A percentile compares a stretch with the other conserved stretches of the same genome.
Conservation (phyloP, 2,113 vertebrate species). For the Pelodiscus sinensis region DNA sequence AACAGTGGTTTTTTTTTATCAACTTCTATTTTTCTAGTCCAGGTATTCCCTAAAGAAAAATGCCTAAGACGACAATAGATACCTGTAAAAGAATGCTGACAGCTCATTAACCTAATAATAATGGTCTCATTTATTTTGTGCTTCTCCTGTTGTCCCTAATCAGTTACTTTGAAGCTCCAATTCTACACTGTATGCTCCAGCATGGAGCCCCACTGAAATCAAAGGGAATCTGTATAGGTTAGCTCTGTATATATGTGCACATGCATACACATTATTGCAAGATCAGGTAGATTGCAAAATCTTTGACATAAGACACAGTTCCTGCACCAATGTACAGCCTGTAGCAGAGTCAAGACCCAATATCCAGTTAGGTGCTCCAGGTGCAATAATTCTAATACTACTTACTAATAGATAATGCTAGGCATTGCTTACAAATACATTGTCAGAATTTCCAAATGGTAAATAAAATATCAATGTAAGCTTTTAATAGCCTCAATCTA, state of each 20-base stretch:
- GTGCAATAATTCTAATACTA: neutral
- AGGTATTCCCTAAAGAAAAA: neutral
- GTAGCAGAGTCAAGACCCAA: neutral
- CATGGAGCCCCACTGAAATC: neutral
- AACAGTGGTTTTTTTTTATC: neutral
- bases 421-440: neutral
- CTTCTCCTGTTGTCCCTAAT: neutral
- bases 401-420: neutral
- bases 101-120: neutral
- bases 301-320: neutral
- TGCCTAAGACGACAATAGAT: neutral
- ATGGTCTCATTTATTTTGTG: neutral
- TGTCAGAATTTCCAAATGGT: conserved; percentile 47
- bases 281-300: neutral
- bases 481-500: conserved; percentile 56
- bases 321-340: neutral
- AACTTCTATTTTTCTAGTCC: neutral
- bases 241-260: neutral
- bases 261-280: neutral
- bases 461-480: conserved; percentile 56
- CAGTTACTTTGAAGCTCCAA: neutral
- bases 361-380: neutral
- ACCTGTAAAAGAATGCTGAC: neutral
- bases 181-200: too few relatives aligned
- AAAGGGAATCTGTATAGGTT: neutral